Evolutionary conservation across 2,113 vertebrate genomes (phyloP).

Genomic region (Probosciger aterrimus): DNA sequence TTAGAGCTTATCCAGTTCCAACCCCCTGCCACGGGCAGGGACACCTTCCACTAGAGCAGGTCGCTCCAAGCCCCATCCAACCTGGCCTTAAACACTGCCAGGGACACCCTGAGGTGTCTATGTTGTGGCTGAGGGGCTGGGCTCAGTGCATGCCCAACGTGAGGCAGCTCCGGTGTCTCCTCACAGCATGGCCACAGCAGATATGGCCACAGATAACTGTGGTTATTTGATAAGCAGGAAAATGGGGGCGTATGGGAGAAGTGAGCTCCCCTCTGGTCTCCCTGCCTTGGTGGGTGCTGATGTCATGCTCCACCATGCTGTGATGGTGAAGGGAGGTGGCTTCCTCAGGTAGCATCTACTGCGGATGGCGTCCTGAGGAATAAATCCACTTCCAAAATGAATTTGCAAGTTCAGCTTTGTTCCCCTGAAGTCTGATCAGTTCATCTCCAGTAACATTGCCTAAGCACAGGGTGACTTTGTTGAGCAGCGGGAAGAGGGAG

Average conservation of each 20-base stretch:
- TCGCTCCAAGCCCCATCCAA: neutral
- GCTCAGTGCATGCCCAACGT: neutral
- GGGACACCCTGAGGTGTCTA: neutral
- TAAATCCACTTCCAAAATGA: fast-evolving
- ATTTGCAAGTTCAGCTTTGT: neutral
- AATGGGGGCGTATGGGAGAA: neutral
- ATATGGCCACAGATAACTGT: neutral
- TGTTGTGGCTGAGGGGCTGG: fast-evolving
- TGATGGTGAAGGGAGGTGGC: neutral
- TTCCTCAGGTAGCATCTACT: neutral
- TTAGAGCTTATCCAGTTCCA: neutral
- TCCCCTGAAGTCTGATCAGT: neutral
- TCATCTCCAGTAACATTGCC: neutral
- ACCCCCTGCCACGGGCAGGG: neutral
- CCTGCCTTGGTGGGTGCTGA: neutral
- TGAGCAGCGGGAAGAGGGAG: neutral
- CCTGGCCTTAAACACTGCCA: neutral
- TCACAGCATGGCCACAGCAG: fast-evolving
- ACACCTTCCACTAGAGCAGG: neutral
- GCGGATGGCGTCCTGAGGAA: neutral
- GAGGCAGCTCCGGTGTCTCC: fast-evolving
- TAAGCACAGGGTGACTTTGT: fast-evolving
- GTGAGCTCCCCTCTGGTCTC: fast-evolving
- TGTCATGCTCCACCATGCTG: fast-evolving
- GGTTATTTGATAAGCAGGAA: neutral